Evolutionary conservation across 2,888 invertebrate species (phyloP).

Genomic region (Subacronicta megacephala): DNA sequence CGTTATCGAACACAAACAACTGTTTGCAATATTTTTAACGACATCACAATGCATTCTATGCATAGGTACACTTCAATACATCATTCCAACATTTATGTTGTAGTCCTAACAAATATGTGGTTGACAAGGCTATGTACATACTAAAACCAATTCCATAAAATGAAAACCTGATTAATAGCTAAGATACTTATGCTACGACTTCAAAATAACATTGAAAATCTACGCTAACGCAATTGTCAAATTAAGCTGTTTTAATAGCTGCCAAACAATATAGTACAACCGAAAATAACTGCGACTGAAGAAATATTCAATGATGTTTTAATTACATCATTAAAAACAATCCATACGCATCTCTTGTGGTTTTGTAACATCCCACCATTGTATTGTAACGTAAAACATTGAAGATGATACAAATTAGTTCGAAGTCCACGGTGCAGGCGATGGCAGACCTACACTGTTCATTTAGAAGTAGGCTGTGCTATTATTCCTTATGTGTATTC

Average conservation of each 20-base stretch:
- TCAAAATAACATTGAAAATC: background rate
- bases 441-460: too few species aligned
- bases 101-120: slow-evolving; percentile 8
- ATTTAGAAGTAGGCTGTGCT: too few species aligned
- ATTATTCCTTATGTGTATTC: too few species aligned
- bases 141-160: too few species aligned
- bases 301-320: slow-evolving; percentile 10
- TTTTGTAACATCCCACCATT: slow-evolving; percentile 17
- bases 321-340: slow-evolving; percentile 12
- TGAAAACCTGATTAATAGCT: too few species aligned
- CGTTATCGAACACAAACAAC: slow-evolving; percentile 52
- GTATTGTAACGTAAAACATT: slow-evolving; percentile 9
- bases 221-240: slow-evolving; percentile 7
- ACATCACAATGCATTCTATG: slow-evolving; percentile 8
- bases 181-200: too few species aligned
- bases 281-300: too few species aligned
- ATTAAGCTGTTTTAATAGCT: slow-evolving; percentile 4
- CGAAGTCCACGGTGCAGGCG: slow-evolving; percentile 7
- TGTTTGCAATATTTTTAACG: slow-evolving; percentile 54
- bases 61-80: slow-evolving; percentile 8
- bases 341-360: slow-evolving; percentile 19
- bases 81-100: slow-evolving; percentile 17
- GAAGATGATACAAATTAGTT: slow-evolving; percentile 12
- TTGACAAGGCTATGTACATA: too few species aligned
- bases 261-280: background rate